Evolutionary conservation across 2,888 invertebrate species (phyloP).

Genomic region (Rhagonycha fulva): DNA sequence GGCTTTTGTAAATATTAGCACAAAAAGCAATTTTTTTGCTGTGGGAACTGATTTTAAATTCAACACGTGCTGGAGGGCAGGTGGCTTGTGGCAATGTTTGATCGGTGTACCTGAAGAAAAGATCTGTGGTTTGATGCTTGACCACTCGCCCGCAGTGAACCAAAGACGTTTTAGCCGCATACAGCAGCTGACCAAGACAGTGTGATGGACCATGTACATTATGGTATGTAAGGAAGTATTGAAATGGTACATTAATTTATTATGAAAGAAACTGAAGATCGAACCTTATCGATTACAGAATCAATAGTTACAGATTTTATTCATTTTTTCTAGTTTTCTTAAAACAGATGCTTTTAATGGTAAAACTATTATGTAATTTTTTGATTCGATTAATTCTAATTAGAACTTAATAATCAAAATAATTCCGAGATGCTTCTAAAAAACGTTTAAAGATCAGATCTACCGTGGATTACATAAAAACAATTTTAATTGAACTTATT

Average conservation of each 20-base stretch:
- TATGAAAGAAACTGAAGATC: background rate
- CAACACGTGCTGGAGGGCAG: constrained; percentile 26
- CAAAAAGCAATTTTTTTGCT: constrained; percentile 8
- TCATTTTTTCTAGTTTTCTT: background rate
- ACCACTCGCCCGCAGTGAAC: constrained; percentile 23
- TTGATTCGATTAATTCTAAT: too few species aligned
- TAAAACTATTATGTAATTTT: too few species aligned
- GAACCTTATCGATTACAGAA: background rate
- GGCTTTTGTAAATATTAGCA: constrained; percentile 8
- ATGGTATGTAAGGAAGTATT: constrained; percentile 4
- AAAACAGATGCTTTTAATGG: background rate
- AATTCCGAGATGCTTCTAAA: too few species aligned
- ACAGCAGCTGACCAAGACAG: constrained; percentile 24
- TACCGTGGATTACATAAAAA: too few species aligned
- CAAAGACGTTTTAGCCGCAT: constrained; percentile 3
- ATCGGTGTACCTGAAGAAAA: constrained; percentile 16
- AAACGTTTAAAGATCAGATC: too few species aligned
- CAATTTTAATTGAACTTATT: too few species aligned
- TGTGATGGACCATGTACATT: constrained; percentile 19
- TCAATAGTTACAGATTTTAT: background rate
- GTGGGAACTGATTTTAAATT: constrained; percentile 22
- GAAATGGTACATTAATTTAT: background rate
- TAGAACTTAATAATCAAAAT: too few species aligned
- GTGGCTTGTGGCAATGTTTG: constrained; percentile 25
- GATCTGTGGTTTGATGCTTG: constrained; percentile 30